Base-by-base conservation (phyloP, 2,113 vertebrate species). In the Halichoeres trimaculatus region DNA sequence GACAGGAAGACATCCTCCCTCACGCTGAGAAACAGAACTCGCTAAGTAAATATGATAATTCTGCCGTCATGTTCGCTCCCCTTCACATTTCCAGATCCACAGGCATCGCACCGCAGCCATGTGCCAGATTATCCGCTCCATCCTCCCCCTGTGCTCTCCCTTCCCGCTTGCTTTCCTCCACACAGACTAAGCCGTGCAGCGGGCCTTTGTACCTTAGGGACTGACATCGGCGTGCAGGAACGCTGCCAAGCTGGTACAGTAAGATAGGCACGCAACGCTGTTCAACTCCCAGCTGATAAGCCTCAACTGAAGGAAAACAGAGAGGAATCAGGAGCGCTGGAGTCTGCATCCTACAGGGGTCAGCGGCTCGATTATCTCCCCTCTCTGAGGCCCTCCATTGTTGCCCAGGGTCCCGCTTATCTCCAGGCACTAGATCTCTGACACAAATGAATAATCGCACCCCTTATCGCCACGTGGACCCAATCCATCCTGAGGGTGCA, bases 261-360 rank as follows among this genome's bases (percentile, higher is more conserved):
- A 48, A 81, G 89, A 90, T 85, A 88, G 85, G 74, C 72, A 59
- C 41, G 26, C 83, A 45, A 43, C 41, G 41, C 70, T 19, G 53
- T 26, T 76, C 77, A 74, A 62, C 70, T 85, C 88, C 78, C 70
- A 69, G 66, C 13, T 80, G 90, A 91, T 89, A 90, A 86, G 78
- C 47, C 55, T 43, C 55, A 51, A 1, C 58, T 71, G 84, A 87
- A 66, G 82, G 83, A 78, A 86, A 81, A 66, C 83, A 63, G 83
- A 78, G 70, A 76, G 19, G 60, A 72, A 58, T 43, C 67, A 58
- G 61, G 69, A 59, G 76, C 22, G 76, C 58, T 48, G 40, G 74
- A 81, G 77, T 67, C 52, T 9, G 65, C 66, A n/a, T 30, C 60
- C 85, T 61, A 60, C 83, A 65, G 76, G 86, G 87, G 87, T 90